A percentile compares a stretch with the other conserved stretches of the same genome.
Conservation (phyloP, 1,140 invertebrate species). For the Nasonia vitripennis region DNA sequence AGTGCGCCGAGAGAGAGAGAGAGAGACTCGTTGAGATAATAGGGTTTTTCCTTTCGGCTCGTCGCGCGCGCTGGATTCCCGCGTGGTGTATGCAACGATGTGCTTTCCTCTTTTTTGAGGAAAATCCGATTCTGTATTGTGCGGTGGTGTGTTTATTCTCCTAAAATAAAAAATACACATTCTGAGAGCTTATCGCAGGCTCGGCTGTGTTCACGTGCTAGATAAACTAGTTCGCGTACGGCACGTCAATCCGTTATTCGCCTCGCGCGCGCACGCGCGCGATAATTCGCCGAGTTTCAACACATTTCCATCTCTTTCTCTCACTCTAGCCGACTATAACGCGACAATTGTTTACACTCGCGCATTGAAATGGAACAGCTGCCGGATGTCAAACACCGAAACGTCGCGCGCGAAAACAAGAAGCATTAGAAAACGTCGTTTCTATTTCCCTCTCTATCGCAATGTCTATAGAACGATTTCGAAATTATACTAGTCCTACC, state of each 20-base stretch:
- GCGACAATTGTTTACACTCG: conserved; percentile 6
- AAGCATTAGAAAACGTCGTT: neutral
- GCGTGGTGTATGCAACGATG: too few species aligned
- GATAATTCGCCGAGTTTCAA: too few species aligned
- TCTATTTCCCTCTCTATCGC: neutral
- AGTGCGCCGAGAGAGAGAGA: neutral
- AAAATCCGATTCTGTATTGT: too few species aligned
- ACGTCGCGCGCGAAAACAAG: too few species aligned
- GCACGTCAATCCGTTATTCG: too few species aligned
- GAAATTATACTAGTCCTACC: neutral
- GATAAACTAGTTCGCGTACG: too few species aligned
- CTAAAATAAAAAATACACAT: too few species aligned
- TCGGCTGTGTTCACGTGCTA: neutral
- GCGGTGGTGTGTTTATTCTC: too few species aligned
- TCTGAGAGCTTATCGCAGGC: neutral
- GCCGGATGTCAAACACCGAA: too few species aligned
- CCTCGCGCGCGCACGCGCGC: too few species aligned
- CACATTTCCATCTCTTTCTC: neutral
- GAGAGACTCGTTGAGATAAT: neutral
- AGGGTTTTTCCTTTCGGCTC: neutral
- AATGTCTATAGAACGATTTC: neutral
- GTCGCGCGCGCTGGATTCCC: neutral
- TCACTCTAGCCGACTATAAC: neutral
- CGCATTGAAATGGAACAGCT: conserved; percentile 1
- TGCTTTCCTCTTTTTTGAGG: too few species aligned